Evolutionary conservation across 2,888 invertebrate genomes (phyloP).

Genomic region (Scaptomyza tumidula): DNA sequence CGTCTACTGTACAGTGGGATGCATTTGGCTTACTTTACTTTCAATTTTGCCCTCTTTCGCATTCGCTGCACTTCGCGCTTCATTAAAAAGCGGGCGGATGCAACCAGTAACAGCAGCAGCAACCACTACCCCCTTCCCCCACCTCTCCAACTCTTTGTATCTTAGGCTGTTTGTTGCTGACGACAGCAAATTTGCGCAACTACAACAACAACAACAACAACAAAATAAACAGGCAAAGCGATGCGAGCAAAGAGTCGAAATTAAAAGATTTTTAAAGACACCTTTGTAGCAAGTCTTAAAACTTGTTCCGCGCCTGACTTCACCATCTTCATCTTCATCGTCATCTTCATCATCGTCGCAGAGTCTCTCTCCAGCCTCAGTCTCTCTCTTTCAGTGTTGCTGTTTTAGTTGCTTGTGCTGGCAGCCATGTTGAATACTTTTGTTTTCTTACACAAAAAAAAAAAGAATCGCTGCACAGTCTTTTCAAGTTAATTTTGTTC

Average conservation of each 20-base stretch:
- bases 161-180: conserved; percentile 35
- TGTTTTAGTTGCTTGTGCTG: conserved; percentile 45
- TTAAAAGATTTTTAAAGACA: conserved; percentile 82
- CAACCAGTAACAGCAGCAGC: conserved; percentile 44
- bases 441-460: conserved; percentile 53
- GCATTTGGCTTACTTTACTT: conserved; percentile 58
- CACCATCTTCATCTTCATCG: conserved; percentile 60
- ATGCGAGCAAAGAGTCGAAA: conserved; percentile 66
- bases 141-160: neutral
- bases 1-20: conserved; percentile 57
- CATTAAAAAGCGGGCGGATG: conserved; percentile 84
- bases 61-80: conserved; percentile 84
- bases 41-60: conserved; percentile 54
- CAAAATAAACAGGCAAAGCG: neutral
- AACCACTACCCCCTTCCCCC: neutral
- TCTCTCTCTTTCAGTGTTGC: conserved; percentile 17
- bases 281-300: conserved; percentile 80
- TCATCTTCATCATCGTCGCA: conserved; percentile 54
- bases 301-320: conserved; percentile 74
- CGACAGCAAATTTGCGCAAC: conserved; percentile 78
- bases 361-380: conserved; percentile 26
- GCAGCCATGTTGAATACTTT: conserved; percentile 82
- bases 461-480: conserved; percentile 53
- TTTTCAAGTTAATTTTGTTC: conserved; percentile 60
- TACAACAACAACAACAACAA: conserved; percentile 21